These are phyloP conservation scores for Sebastolobus altivelis DNA, from an alignment of 2,797 vertebrate genomes.

Conservation along the genomic window DNA sequence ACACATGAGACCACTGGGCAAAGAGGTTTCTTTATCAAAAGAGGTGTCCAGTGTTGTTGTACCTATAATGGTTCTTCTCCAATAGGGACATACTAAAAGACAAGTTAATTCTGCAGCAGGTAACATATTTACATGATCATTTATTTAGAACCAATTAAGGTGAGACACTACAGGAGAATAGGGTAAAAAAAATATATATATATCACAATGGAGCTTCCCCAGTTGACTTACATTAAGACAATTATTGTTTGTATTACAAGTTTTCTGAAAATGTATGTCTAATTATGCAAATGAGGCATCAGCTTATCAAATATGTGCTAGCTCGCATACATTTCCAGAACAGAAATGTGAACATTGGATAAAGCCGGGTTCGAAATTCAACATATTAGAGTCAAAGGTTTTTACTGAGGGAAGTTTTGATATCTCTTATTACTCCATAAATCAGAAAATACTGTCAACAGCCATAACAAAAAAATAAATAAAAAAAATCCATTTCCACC, in stretches of 20 bases:
- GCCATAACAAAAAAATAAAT: too few species aligned
- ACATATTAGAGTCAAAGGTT: too few species aligned
- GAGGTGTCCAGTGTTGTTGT: background rate
- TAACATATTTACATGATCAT: background rate
- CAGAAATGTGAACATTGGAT: too few species aligned
- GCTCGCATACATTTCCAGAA: too few species aligned
- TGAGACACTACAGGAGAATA: background rate
- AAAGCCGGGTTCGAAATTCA: too few species aligned
- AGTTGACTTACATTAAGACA: background rate
- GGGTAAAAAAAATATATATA: background rate
- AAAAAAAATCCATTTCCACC: too few species aligned
- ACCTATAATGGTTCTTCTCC: background rate
- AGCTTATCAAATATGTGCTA: too few species aligned
- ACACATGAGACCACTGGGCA: slow-evolving; percentile 1
- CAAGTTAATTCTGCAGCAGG: background rate
- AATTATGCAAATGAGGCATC: too few species aligned
- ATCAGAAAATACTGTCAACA: too few species aligned
- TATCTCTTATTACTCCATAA: too few species aligned
- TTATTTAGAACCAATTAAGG: slow-evolving; percentile 1
- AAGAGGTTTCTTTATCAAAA: slow-evolving; percentile 6
- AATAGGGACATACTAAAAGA: background rate
- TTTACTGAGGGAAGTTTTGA: too few species aligned
- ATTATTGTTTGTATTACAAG: background rate
- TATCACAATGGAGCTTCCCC: background rate
- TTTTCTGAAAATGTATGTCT: background rate